These are phyloP conservation scores for Toxonevra muliebris DNA, from an alignment of 2,888 invertebrate genomes.

Conservation along the genomic window DNA sequence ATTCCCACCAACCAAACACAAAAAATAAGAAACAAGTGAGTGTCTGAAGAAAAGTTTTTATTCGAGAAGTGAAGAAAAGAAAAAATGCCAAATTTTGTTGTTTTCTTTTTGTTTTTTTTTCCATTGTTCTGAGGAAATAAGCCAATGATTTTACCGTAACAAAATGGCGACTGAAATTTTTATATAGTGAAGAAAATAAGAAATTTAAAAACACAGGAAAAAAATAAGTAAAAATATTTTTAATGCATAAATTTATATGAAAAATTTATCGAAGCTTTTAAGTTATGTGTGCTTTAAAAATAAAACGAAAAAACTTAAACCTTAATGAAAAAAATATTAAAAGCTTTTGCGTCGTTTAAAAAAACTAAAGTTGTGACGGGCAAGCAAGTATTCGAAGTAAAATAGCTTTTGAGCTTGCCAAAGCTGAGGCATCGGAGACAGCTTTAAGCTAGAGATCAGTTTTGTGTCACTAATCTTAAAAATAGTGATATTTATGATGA, in stretches of 20 bases:
- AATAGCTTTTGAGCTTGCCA: no score
- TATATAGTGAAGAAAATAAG: slow-evolving; percentile 23
- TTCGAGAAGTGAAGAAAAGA: slow-evolving; percentile 20
- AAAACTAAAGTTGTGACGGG: no score
- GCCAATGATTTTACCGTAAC: slow-evolving; percentile 35
- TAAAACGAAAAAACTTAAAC: neutral
- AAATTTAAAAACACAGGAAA: slow-evolving; percentile 5
- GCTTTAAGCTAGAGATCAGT: no score
- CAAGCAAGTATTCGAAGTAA: no score
- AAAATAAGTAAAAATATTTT: slow-evolving; percentile 22
- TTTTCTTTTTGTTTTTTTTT: slow-evolving; percentile 20
- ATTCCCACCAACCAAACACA: slow-evolving; percentile 3
- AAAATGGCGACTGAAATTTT: slow-evolving; percentile 43
- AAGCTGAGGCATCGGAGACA: no score
- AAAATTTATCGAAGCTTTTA: neutral
- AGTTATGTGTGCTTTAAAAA: neutral
- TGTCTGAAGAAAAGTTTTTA: slow-evolving; percentile 30
- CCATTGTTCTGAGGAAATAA: slow-evolving; percentile 18
- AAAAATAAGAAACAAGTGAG: slow-evolving; percentile 11
- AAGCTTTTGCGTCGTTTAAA: neutral
- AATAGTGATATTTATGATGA: no score
- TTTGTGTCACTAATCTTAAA: no score
- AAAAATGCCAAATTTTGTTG: slow-evolving; percentile 43
- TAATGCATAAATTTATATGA: neutral
- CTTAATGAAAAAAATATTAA: neutral